Conservation (phyloP, 2,888 invertebrate genomes). For the Plusia festucae region DNA sequence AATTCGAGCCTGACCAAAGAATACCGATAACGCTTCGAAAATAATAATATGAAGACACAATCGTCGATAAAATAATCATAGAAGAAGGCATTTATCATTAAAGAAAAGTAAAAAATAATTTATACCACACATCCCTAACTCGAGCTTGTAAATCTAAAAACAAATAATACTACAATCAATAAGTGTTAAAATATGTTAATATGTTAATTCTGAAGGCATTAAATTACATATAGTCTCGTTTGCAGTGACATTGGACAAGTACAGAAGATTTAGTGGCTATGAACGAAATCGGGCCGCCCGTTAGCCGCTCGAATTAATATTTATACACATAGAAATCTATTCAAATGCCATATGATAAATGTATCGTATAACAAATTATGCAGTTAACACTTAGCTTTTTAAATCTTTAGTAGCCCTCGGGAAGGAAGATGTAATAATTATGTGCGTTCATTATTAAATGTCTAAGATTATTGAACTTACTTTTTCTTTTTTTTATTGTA, state of each 20-base stretch:
- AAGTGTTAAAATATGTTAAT: slow-evolving; percentile 73
- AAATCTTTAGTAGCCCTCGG: slow-evolving; percentile 25
- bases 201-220: slow-evolving; percentile 66
- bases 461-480: background rate
- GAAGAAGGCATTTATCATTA: slow-evolving; percentile 33
- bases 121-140: slow-evolving; percentile 42
- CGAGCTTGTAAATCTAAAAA: slow-evolving; percentile 63
- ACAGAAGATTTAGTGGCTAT: slow-evolving; percentile 61
- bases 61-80: slow-evolving; percentile 26
- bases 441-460: slow-evolving; percentile 16
- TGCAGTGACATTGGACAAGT: slow-evolving; percentile 57
- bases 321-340: slow-evolving; percentile 69
- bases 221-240: slow-evolving; percentile 60
- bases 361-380: slow-evolving; percentile 63
- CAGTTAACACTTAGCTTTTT: slow-evolving; percentile 55
- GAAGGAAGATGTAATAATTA: slow-evolving; percentile 8
- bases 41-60: slow-evolving; percentile 15
- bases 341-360: slow-evolving; percentile 64
- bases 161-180: slow-evolving; percentile 70
- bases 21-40: background rate
- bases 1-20: slow-evolving; percentile 23
- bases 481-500: background rate
- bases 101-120: slow-evolving; percentile 37
- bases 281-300: slow-evolving; percentile 59
- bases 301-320: slow-evolving; percentile 73